Evolutionary conservation across 2,113 vertebrate species (phyloP), one percentile per base, ranked within the genome.

Genomic region (Gadus chalcogrammus): DNA sequence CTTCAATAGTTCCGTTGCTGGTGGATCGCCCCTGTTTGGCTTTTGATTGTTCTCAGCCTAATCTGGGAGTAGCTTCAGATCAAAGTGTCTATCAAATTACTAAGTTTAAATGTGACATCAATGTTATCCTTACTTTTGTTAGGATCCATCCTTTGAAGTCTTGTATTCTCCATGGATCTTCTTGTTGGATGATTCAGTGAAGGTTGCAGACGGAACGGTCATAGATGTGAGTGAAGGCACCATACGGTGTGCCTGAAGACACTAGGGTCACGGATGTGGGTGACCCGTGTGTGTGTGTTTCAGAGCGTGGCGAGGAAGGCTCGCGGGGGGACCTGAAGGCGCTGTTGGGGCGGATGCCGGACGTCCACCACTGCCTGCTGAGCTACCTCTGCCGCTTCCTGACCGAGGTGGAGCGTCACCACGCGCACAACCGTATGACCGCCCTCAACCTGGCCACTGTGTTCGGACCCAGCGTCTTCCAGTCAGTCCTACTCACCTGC

Each of bases 391-490:
- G 95, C 86, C 90, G 84, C 72, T 98, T 99, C 89, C 91, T 98
- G 79, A 89, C 91, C 2, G 84, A 91, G 66, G 95, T 96, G 75
- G 95, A 95, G 73, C 73, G 90, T 53, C 91, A 93, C 75, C 94
- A 94, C 0, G 17, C 79, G 9, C 89, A 94, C 69, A 98, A 97
- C 88, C 93, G 90, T 67, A 98, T 97, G 95, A 95, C 88, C 2
- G 78, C 94, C 24, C 86, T 90, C 84, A 98, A 95, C 81, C 94
- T 98, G 5, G 94, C 94, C 73, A 97, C 94, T 1, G 92, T 97
- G 5, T 97, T 98, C 84, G 95, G 95, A 79, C 95, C 96, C 76
- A 98, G 89, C 60, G 92, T 94, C 78, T 98, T 98, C 88, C 93
- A 94, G 96, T 99, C 91, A 97, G 95, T 94, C 2, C 1, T 22